These are phyloP conservation scores for Ploceus nigricollis DNA, from an alignment of 2,113 vertebrate genomes.

Conservation along the genomic window DNA sequence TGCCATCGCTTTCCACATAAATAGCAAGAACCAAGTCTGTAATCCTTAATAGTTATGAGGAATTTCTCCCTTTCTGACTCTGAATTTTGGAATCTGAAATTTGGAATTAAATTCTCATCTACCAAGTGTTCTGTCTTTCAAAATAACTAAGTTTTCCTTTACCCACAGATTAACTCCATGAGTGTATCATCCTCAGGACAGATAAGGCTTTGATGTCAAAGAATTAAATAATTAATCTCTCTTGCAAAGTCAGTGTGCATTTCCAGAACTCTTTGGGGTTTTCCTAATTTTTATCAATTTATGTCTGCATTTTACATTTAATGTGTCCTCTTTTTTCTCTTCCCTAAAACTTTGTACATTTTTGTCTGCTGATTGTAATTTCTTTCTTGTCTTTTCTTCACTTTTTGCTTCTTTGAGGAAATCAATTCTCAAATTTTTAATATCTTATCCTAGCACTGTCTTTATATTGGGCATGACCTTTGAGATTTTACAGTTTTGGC, in stretches of 20 bases:
- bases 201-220: slow-evolving; percentile 2
- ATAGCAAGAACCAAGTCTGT: not conserved
- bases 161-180: not conserved
- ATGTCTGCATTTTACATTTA: not conserved
- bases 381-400: not conserved
- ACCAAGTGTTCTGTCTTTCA: not conserved
- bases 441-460: not conserved
- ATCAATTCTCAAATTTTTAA: not conserved
- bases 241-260: not conserved
- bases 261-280: not conserved
- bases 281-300: not conserved
- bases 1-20: not conserved
- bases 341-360: not conserved
- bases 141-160: not conserved
- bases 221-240: not conserved
- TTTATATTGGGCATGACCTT: not conserved
- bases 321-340: not conserved
- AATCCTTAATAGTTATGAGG: not conserved
- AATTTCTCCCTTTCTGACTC: not conserved
- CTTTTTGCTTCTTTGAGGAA: not conserved
- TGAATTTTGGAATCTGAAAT: too few species aligned
- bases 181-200: not conserved
- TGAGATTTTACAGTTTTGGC: not conserved
- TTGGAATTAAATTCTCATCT: not conserved
- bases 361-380: not conserved